Evolutionary conservation across 2,113 vertebrate species (phyloP).

Genomic region (Tachuris rubrigastra): DNA sequence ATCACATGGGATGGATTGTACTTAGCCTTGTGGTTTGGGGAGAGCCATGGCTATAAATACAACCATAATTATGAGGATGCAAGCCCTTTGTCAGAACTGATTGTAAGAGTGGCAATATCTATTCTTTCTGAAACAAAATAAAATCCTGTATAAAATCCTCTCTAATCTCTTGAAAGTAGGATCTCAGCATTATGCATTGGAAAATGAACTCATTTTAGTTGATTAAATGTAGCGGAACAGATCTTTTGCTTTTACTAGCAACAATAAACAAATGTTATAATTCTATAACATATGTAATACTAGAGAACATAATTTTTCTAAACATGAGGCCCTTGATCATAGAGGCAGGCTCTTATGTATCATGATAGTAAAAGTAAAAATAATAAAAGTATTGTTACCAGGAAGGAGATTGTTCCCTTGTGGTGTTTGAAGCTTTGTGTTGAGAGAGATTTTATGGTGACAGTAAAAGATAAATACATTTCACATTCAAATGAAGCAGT

Average conservation of each 20-base stretch:
- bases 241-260: conserved; percentile 18
- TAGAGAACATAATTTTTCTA: background rate
- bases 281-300: background rate
- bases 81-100: background rate
- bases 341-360: background rate
- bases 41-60: background rate
- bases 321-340: background rate
- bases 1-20: background rate
- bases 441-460: conserved; percentile 19
- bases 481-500: background rate
- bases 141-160: background rate
- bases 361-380: conserved; percentile 13
- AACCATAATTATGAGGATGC: background rate
- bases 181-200: background rate
- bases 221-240: conserved; percentile 5
- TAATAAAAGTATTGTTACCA: background rate
- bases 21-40: no score
- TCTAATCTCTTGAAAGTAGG: background rate
- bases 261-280: conserved; percentile 16
- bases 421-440: background rate
- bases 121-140: background rate
- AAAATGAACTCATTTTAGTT: background rate
- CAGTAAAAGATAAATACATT: conserved; percentile 43
- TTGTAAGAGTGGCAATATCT: background rate
- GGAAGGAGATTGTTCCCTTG: background rate